Evolutionary conservation across 2,797 vertebrate genomes (phyloP).

Genomic region (Esox masquinongy): DNA sequence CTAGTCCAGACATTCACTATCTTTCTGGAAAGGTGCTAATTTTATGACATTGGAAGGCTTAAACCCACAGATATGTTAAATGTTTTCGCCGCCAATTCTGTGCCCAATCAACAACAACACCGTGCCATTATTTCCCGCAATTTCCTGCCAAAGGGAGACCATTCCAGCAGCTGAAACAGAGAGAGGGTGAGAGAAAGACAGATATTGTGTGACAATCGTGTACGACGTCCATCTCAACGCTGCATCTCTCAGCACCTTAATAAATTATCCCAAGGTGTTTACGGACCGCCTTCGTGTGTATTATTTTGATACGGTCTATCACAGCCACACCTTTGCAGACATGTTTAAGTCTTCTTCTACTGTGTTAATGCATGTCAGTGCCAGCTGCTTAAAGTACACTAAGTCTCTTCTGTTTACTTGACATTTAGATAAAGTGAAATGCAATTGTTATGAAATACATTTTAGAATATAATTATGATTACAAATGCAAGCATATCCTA

Average conservation of each 20-base stretch:
- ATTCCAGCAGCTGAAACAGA: not conserved
- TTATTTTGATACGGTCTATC: slow-evolving; percentile 42
- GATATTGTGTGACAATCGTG: slow-evolving; percentile 35
- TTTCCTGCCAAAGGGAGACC: slow-evolving; percentile 12
- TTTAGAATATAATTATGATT: not conserved
- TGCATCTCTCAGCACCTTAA: slow-evolving; percentile 50
- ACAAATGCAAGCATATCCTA: not conserved
- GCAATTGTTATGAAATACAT: not conserved
- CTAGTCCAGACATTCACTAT: slow-evolving; percentile 57
- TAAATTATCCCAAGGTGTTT: slow-evolving; percentile 57
- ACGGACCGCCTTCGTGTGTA: slow-evolving; percentile 63
- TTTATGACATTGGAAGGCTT: slow-evolving; percentile 70
- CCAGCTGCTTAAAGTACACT: not conserved
- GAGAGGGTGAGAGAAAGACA: not conserved
- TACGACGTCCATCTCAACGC: slow-evolving; percentile 31
- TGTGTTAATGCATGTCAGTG: not conserved
- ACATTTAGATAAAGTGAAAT: not conserved
- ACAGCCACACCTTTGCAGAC: slow-evolving; percentile 13
- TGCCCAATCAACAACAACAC: slow-evolving; percentile 19
- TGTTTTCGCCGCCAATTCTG: slow-evolving; percentile 49
- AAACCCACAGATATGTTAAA: slow-evolving; percentile 63
- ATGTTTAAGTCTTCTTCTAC: not conserved
- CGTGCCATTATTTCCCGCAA: slow-evolving; percentile 1
- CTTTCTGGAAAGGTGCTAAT: slow-evolving; percentile 76
- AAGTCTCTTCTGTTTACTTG: not conserved